Conservation (phyloP, 2,888 invertebrate species). For the Cryptocheilus praepositus region DNA sequence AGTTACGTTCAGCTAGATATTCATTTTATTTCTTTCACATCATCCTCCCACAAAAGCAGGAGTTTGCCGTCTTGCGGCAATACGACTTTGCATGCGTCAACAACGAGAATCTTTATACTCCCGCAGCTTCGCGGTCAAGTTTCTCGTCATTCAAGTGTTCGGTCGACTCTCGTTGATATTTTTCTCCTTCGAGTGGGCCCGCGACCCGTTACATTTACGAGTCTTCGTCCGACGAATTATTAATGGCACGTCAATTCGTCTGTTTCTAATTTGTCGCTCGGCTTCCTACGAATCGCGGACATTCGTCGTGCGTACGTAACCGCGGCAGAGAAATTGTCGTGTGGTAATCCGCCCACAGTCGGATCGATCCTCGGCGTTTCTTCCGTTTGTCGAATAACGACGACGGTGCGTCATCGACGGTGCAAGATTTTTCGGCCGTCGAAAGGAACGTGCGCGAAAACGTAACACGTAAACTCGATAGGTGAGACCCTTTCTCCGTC, state of each 20-base stretch:
- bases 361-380: conserved; percentile 31
- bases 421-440: not conserved
- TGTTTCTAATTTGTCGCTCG: conserved; percentile 32
- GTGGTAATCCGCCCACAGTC: conserved; percentile 43
- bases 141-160: not conserved
- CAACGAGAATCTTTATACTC: not conserved
- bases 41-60: too few relatives aligned
- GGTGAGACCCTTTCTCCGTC: too few relatives aligned
- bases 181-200: conserved; percentile 2
- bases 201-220: conserved; percentile 3
- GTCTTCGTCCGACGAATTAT: not conserved
- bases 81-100: not conserved
- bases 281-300: conserved; percentile 33
- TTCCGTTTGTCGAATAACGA: conserved; percentile 31
- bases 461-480: too few relatives aligned
- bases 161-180: not conserved
- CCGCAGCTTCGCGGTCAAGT: not conserved
- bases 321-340: conserved; percentile 42
- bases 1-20: too few relatives aligned
- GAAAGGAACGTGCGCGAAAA: too few relatives aligned
- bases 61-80: too few relatives aligned
- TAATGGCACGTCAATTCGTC: conserved; percentile 8
- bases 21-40: too few relatives aligned
- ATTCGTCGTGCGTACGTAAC: conserved; percentile 22
- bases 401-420: conserved; percentile 28